Evolutionary conservation across 2,888 invertebrate species (phyloP).

Genomic region (Selenia dentaria): DNA sequence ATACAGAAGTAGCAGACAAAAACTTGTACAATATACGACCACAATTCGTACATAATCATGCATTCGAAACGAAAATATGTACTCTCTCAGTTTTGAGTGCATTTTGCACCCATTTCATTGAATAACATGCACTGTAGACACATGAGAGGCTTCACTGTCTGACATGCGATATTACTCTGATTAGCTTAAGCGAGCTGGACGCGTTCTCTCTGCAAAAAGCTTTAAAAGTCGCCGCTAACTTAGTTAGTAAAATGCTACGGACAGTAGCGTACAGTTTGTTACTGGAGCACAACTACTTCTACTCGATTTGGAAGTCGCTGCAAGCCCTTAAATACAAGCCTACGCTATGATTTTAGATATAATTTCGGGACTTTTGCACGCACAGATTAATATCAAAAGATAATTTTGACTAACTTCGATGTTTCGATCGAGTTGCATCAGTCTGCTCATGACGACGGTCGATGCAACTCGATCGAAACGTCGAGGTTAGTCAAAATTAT

Average conservation of each 20-base stretch:
- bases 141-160: slow-evolving; percentile 34
- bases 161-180: slow-evolving; percentile 71
- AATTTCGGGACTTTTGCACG: too few species aligned
- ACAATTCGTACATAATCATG: too few species aligned
- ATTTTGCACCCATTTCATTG: slow-evolving; percentile 50
- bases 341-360: too few species aligned
- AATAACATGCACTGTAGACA: slow-evolving; percentile 45
- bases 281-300: slow-evolving; percentile 18
- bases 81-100: slow-evolving; percentile 33
- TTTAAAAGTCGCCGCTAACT: slow-evolving; percentile 78
- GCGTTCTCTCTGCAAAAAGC: slow-evolving; percentile 67
- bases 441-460: too few species aligned
- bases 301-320: slow-evolving; percentile 25
- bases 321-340: too few species aligned
- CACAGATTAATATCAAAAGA: too few species aligned
- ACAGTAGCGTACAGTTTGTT: slow-evolving; percentile 28
- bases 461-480: too few species aligned
- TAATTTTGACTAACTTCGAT: too few species aligned
- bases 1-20: too few species aligned
- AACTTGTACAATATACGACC: too few species aligned
- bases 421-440: too few species aligned
- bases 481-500: too few species aligned
- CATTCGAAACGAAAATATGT: slow-evolving; percentile 10
- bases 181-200: slow-evolving; percentile 60
- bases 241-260: slow-evolving; percentile 54